Percentiles rank a stretch among this genome's conserved stretches.
phyloP scores from a whole-genome alignment of 2,888 invertebrate species.

The Neoaliturus tenellus region DNA sequence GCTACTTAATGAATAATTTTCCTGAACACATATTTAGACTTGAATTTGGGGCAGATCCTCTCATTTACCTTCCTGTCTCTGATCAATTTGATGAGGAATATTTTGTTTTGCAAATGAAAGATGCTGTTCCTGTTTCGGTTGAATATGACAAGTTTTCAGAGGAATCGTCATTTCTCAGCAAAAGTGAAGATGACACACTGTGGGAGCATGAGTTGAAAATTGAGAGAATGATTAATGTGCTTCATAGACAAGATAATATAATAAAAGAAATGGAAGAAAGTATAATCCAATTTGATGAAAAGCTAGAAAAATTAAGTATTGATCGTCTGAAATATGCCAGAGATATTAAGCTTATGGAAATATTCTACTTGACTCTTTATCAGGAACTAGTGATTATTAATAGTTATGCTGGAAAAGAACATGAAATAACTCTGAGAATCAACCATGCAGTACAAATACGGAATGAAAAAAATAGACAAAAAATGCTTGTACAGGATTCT shows the following conservation, averaged over 20 bases:
- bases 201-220: conserved; percentile 26
- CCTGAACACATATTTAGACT: conserved; percentile 34
- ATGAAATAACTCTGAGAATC: conserved; percentile 73
- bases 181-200: neutral
- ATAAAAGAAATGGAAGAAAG: conserved; percentile 76
- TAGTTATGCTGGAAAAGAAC: conserved; percentile 83
- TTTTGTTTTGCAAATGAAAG: neutral
- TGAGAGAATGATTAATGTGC: neutral
- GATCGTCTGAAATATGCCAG: conserved; percentile 78
- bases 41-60: conserved; percentile 45
- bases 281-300: conserved; percentile 81
- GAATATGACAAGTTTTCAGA: neutral
- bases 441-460: conserved; percentile 60
- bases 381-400: conserved; percentile 85
- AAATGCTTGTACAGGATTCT: conserved; percentile 74
- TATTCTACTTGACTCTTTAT: conserved; percentile 81
- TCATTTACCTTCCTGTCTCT: neutral
- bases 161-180: neutral
- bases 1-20: conserved; percentile 34
- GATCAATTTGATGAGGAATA: conserved; percentile 20
- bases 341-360: conserved; percentile 77
- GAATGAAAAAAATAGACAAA: conserved; percentile 45
- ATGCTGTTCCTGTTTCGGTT: neutral
- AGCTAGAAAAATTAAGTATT: conserved; percentile 76
- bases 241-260: conserved; percentile 77